These are phyloP conservation scores for Ichneumoninae sp. DNA, from an alignment of 2,888 invertebrate species.

Conservation along the genomic window DNA sequence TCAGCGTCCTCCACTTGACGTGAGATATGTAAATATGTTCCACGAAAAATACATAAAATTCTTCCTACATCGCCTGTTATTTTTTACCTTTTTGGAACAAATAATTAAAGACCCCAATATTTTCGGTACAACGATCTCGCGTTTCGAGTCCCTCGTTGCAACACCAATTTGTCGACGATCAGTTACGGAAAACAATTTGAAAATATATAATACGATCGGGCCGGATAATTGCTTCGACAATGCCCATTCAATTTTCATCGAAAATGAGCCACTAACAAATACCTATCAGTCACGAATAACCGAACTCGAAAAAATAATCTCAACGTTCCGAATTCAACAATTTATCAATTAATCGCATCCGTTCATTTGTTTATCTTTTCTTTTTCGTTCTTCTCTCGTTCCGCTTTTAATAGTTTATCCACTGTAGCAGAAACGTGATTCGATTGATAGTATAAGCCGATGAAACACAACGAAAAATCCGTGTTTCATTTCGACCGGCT, in stretches of 20 bases:
- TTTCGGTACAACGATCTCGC: too few relatives aligned
- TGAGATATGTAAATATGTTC: too few relatives aligned
- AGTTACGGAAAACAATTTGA: neutral
- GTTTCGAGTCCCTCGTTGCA: neutral
- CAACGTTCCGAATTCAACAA: neutral
- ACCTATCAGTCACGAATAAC: conserved; percentile 1
- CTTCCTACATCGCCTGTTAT: too few relatives aligned
- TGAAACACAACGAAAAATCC: conserved; percentile 53
- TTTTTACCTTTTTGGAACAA: too few relatives aligned
- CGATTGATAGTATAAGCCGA: conserved; percentile 61
- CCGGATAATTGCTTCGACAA: conserved; percentile 8
- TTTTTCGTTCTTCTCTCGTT: conserved; percentile 7
- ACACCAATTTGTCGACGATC: neutral
- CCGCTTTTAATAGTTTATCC: conserved; percentile 29
- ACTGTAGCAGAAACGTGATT: conserved; percentile 34
- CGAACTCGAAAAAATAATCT: conserved; percentile 7
- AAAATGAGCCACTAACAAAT: conserved; percentile 18
- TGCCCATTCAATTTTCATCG: neutral
- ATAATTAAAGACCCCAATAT: too few relatives aligned
- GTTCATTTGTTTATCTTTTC: conserved; percentile 24
- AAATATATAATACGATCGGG: neutral
- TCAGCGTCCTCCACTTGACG: too few relatives aligned
- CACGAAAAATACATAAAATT: too few relatives aligned
- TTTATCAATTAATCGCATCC: conserved; percentile 28
- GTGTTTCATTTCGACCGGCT: conserved; percentile 64